These are phyloP conservation scores for Pachyrhynchus sulphureomaculatus DNA, from an alignment of 1,140 invertebrate genomes.

Conservation along the genomic window DNA sequence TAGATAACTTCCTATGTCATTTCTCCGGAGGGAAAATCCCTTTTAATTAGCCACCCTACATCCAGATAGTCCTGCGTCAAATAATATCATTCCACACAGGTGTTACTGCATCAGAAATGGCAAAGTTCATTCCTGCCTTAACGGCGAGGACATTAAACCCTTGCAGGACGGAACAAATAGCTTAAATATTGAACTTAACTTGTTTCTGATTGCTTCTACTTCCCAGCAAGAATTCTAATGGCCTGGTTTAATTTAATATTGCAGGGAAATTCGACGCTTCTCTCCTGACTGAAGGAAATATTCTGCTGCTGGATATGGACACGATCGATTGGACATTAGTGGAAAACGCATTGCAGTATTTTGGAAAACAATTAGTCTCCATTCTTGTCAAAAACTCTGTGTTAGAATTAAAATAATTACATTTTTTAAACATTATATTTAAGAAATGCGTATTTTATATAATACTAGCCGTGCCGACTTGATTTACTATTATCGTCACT, in stretches of 20 bases:
- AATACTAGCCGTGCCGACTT: no score
- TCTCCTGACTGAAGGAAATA: slow-evolving; percentile 5
- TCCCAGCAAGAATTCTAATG: slow-evolving; percentile 24
- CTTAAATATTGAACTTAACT: slow-evolving; percentile 41
- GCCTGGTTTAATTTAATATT: slow-evolving; percentile 16
- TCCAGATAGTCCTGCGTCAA: not conserved
- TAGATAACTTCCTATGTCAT: not conserved
- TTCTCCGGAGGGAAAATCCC: not conserved
- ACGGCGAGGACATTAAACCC: slow-evolving; percentile 33
- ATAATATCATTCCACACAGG: slow-evolving; percentile 36
- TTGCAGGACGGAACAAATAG: slow-evolving; percentile 38
- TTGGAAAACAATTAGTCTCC: not conserved
- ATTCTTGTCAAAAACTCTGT: no score
- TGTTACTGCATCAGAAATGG: slow-evolving; percentile 34
- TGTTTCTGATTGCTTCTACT: slow-evolving; percentile 36
- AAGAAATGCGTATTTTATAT: no score
- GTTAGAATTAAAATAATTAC: no score
- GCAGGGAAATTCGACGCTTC: not conserved
- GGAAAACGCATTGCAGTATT: not conserved
- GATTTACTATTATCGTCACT: no score
- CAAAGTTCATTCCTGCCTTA: slow-evolving; percentile 35
- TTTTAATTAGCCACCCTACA: not conserved
- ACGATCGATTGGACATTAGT: not conserved
- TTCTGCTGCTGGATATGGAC: slow-evolving; percentile 5
- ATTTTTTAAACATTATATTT: no score